These are phyloP conservation scores for Anguilla japonica DNA, from an alignment of 2,113 vertebrate genomes.

Conservation along the genomic window DNA sequence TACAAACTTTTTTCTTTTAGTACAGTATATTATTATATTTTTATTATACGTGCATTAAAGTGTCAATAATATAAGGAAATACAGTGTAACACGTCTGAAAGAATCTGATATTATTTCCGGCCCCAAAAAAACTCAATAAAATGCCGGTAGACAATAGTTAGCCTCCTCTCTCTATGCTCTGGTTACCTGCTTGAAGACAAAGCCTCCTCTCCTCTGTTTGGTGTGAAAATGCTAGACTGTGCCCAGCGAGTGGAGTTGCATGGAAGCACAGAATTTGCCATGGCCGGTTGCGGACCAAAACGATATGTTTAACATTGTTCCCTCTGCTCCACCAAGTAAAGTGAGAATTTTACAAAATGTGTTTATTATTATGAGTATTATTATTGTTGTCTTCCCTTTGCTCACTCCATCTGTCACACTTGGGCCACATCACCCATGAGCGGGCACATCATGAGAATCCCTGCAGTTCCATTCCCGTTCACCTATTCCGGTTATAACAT, in stretches of 20 bases:
- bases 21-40: neutral
- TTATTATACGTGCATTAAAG: neutral
- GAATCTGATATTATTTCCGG: neutral
- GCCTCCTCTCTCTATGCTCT: neutral
- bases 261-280: neutral
- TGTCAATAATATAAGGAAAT: neutral
- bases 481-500: neutral
- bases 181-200: neutral
- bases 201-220: neutral
- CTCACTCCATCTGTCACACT: no score
- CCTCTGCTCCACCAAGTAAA: neutral
- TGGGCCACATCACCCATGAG: neutral
- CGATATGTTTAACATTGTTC: neutral
- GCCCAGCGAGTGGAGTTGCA: neutral
- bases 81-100: neutral
- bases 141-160: neutral
- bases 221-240: neutral
- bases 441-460: neutral
- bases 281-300: neutral
- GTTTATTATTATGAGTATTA: neutral
- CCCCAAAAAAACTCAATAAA: neutral
- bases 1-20: neutral
- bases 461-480: neutral
- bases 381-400: neutral
- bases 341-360: neutral